Conservation (phyloP, 2,113 vertebrate species). For the Megalops atlanticus region DNA sequence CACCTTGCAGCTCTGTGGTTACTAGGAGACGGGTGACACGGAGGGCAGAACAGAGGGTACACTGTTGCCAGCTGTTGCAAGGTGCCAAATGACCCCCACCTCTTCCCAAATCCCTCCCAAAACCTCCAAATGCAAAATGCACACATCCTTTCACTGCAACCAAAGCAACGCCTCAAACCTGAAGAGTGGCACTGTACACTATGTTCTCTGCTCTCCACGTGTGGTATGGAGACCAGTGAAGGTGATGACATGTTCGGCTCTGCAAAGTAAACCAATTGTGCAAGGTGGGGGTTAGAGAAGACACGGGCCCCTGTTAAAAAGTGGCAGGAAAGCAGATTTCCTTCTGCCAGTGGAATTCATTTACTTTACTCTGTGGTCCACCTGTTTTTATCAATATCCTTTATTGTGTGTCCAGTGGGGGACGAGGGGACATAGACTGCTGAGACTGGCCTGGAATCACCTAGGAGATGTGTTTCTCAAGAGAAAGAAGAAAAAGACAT, state of each 20-base stretch:
- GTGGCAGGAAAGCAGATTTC: too few species aligned
- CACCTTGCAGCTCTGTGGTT: constrained; percentile 46
- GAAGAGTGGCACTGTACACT: constrained; percentile 36
- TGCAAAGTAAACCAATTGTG: neutral
- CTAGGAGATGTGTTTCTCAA: too few species aligned
- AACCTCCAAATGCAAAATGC: constrained; percentile 10
- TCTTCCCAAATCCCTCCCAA: neutral
- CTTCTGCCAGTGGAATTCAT: too few species aligned
- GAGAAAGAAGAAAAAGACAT: too few species aligned
- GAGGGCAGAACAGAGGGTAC: constrained; percentile 41
- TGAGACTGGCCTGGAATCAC: too few species aligned
- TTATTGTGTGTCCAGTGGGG: too few species aligned
- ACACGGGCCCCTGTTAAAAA: too few species aligned
- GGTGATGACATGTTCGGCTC: neutral
- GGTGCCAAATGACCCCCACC: constrained; percentile 34
- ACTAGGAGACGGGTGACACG: constrained; percentile 46
- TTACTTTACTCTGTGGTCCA: too few species aligned
- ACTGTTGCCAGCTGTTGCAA: constrained; percentile 47
- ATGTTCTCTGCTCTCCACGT: constrained; percentile 30
- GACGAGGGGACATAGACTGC: too few species aligned
- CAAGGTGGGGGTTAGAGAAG: neutral
- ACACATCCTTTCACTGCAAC: constrained; percentile 41
- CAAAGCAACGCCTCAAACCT: constrained; percentile 43
- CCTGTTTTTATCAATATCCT: too few species aligned
- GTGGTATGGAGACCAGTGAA: neutral